Evolutionary conservation across 2,888 invertebrate species (phyloP), one percentile per base, ranked within the genome.

Genomic region (Eupithecia pulchellata): DNA sequence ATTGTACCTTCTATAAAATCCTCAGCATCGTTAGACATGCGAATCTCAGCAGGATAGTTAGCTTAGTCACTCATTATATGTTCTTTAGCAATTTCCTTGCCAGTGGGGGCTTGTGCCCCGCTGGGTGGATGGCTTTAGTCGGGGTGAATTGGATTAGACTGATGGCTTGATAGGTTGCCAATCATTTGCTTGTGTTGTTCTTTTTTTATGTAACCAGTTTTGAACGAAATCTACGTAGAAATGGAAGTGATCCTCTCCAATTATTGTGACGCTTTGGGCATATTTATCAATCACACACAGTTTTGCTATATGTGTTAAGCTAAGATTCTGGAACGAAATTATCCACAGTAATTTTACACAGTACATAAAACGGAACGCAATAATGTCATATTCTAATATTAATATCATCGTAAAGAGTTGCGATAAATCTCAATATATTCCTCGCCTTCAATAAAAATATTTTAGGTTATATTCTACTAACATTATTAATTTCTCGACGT

Each of bases 91-190:
- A 83, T 83, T 78, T 79, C 60, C 69, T 76, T 73, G 75, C 64
- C 81, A 71, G 80, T 65, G 57, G 79, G 80, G 79, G 68, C 36
- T 62, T 32, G 67, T 77, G 58, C n/a, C 85, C 83, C 76, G 82
- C 72, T 52, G 82, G 52, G 84, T 72, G 81, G 79, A 82, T 82
- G 78, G 78, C 78, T 72, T 69, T 72, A 73, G 74, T 69, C 69
- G 62, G 63, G 73, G 66, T 77, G 63, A 71, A 80, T 82, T 79
- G 71, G 74, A 69, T 66, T 64, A 42, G 65, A 13, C 34, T 61
- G n/a, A 74, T 67, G 55, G 68, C 36, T 72, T 72, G 69, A 55
- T 39, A 52, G 29, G 60, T 64, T 61, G 36, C 47, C 30, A 30
- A 61, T 64, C 42, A 73, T 52, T 34, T 60, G n/a, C 63, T 47